A percentile compares a stretch with the other conserved stretches of the same genome.
Evolutionary conservation across 2,888 invertebrate species (phyloP).

Genomic region (Caenorhabditis plicata): DNA sequence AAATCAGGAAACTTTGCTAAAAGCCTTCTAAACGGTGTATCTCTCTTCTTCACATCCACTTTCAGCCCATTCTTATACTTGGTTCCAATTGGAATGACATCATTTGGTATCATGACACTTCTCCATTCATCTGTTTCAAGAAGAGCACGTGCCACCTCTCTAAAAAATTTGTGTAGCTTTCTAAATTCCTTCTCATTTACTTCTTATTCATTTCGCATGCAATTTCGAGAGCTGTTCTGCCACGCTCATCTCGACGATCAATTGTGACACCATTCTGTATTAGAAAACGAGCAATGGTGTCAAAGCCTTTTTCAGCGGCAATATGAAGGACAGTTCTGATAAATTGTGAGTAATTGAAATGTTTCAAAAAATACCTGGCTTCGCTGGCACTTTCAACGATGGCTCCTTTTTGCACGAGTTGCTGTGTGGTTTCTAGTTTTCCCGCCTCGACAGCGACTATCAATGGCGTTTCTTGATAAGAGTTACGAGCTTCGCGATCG

Average conservation of each 20-base stretch:
- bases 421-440: constrained; percentile 22
- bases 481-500: constrained; percentile 68
- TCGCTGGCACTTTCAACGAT: constrained; percentile 65
- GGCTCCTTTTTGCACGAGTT: constrained; percentile 32
- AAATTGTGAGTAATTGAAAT: neutral
- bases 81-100: constrained; percentile 16
- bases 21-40: constrained; percentile 69
- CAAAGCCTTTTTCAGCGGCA: constrained; percentile 67
- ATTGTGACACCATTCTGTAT: constrained; percentile 65
- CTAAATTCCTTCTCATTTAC: neutral
- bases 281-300: constrained; percentile 66
- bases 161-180: constrained; percentile 24
- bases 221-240: constrained; percentile 32
- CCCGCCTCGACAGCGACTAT: constrained; percentile 69
- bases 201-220: constrained; percentile 19
- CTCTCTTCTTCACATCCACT: constrained; percentile 7
- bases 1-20: constrained; percentile 68
- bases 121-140: constrained; percentile 67
- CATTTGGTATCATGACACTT: constrained; percentile 63
- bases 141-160: constrained; percentile 67
- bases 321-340: constrained; percentile 68
- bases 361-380: constrained; percentile 8
- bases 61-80: constrained; percentile 6
- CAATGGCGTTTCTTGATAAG: constrained; percentile 68
- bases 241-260: constrained; percentile 26